Percentiles rank a stretch among this genome's conserved stretches.
Conservation (phyloP, 2,797 vertebrate genomes). For the Eulemur coronatus region DNA sequence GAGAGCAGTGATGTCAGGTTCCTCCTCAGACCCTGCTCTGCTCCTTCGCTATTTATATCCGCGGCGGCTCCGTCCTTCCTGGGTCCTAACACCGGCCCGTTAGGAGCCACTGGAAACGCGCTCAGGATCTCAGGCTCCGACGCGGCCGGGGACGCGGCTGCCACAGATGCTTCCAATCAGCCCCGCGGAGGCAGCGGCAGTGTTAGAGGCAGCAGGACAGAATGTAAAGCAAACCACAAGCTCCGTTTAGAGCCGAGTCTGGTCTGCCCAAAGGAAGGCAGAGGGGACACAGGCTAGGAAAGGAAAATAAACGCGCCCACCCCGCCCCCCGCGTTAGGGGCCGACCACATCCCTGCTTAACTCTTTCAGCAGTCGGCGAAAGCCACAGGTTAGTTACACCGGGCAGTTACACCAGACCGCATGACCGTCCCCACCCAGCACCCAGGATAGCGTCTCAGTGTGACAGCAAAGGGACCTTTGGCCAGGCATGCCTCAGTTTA, state of each 20-base stretch:
- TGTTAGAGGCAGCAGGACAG: rapidly evolving
- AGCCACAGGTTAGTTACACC: rapidly evolving
- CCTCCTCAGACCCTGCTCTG: constrained; percentile 82
- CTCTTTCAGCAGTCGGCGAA: background rate
- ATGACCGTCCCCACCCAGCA: rapidly evolving
- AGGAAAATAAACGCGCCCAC: background rate
- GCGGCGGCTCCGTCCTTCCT: constrained; percentile 72
- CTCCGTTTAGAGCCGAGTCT: background rate
- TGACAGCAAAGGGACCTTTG: rapidly evolving
- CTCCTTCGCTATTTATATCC: constrained; percentile 84
- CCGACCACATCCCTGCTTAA: background rate
- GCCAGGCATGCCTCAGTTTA: background rate
- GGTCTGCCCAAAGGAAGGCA: background rate
- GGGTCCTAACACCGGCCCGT: constrained; percentile 84
- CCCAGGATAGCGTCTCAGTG: background rate
- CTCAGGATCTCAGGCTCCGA: constrained; percentile 13
- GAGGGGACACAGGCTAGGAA: background rate
- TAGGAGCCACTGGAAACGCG: constrained; percentile 24
- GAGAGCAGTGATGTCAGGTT: constrained; percentile 91
- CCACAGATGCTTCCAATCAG: background rate
- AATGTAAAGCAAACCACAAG: background rate
- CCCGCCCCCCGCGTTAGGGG: rapidly evolving
- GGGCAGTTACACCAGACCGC: rapidly evolving
- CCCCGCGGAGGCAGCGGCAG: background rate
- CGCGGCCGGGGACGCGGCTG: background rate